Percentiles rank a stretch among this genome's conserved stretches.
phyloP scores from a whole-genome alignment of 2,888 invertebrate species.

The Acleris holmiana region DNA sequence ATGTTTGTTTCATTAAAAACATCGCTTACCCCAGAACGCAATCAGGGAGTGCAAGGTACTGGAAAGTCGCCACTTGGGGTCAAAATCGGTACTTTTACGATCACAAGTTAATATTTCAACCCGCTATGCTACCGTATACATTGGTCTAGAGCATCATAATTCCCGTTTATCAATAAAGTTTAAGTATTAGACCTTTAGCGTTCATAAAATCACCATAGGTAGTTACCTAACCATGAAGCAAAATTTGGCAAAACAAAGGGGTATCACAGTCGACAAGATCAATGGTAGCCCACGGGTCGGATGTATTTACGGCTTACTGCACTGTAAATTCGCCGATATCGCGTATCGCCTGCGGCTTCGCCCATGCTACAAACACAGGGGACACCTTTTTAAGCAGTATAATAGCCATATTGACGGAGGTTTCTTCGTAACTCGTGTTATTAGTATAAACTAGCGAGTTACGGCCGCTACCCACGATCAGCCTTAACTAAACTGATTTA shows the following conservation, averaged over 20 bases:
- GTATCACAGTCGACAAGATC: slow-evolving; percentile 51
- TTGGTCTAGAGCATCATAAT: neutral
- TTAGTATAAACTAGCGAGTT: neutral
- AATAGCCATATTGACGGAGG: neutral
- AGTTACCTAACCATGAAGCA: slow-evolving; percentile 33
- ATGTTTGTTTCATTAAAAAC: too few relatives aligned
- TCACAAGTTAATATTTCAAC: too few relatives aligned
- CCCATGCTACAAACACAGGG: slow-evolving; percentile 12
- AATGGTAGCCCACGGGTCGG: slow-evolving; percentile 59
- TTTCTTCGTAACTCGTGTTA: neutral
- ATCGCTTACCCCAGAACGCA: too few relatives aligned
- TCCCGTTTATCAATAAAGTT: neutral
- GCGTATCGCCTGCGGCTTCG: slow-evolving; percentile 51
- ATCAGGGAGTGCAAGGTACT: too few relatives aligned
- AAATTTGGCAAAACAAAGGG: slow-evolving; percentile 39
- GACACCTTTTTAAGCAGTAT: slow-evolving; percentile 13
- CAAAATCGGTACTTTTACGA: too few relatives aligned
- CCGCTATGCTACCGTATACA: too few relatives aligned
- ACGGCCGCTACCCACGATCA: too few relatives aligned
- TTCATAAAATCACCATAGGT: slow-evolving; percentile 36
- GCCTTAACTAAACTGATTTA: too few relatives aligned
- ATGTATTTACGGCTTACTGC: slow-evolving; percentile 70
- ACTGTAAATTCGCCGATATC: slow-evolving; percentile 74
- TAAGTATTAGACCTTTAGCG: neutral
- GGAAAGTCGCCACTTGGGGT: too few relatives aligned